Conservation (phyloP, 2,888 invertebrate species). For the Portevinia maculata region DNA sequence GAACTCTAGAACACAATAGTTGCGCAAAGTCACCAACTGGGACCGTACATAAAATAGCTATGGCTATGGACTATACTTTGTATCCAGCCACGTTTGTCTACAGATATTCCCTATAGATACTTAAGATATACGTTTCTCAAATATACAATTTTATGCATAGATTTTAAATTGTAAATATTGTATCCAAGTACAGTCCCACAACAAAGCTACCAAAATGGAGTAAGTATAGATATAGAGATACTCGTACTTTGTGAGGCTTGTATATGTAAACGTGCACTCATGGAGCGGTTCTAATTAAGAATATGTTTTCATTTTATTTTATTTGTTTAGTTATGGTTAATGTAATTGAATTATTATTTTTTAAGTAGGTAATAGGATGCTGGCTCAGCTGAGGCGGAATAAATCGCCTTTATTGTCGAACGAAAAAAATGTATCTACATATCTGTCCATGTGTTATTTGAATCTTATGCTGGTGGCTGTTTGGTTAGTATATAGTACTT, state of each 20-base stretch:
- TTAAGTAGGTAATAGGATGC: conserved; percentile 39
- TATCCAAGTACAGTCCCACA: conserved; percentile 59
- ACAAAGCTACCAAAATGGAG: conserved; percentile 49
- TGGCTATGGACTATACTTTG: conserved; percentile 56
- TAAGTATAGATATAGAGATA: conserved; percentile 14
- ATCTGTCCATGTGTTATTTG: conserved; percentile 4
- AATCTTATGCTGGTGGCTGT: conserved; percentile 31
- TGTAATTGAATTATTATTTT: conserved; percentile 55
- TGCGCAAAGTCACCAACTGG: conserved; percentile 60
- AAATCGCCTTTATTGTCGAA: conserved; percentile 13
- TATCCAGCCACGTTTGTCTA: conserved; percentile 52
- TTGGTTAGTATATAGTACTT: conserved; percentile 31
- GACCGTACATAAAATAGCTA: conserved; percentile 47
- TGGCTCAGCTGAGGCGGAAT: conserved; percentile 55
- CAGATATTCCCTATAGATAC: conserved; percentile 47
- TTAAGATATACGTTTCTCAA: conserved; percentile 45
- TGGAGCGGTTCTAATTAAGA: conserved; percentile 59
- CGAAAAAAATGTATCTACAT: conserved; percentile 14
- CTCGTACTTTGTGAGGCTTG: conserved; percentile 8
- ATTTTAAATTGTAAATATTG: conserved; percentile 63
- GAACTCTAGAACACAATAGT: conserved; percentile 64
- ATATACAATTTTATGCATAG: conserved; percentile 67
- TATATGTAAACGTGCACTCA: conserved; percentile 4
- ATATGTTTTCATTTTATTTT: conserved; percentile 13
- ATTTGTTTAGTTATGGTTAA: conserved; percentile 28